Percentiles rank a stretch among this genome's conserved stretches.
Evolutionary conservation across 2,113 vertebrate genomes (phyloP).

Genomic region (Calidris pygmaea): DNA sequence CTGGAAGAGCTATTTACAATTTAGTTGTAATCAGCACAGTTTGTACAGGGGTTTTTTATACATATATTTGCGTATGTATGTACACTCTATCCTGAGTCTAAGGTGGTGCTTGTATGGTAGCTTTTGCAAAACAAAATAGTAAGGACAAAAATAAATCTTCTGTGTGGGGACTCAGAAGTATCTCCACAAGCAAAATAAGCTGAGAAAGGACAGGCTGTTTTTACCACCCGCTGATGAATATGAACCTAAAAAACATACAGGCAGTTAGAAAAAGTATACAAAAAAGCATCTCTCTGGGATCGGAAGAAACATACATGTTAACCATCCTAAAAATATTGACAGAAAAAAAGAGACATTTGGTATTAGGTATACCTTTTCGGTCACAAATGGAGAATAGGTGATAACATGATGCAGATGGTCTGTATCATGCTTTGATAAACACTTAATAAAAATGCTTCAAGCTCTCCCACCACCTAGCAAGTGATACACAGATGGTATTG

Average conservation of each 20-base stretch:
- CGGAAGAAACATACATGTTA: background rate
- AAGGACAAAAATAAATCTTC: constrained; percentile 3
- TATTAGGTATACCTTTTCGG: background rate
- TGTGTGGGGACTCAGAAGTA: background rate
- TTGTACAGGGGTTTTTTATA: background rate
- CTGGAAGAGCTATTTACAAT: background rate
- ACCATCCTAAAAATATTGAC: background rate
- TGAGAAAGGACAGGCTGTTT: background rate
- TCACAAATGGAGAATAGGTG: background rate
- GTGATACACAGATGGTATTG: background rate
- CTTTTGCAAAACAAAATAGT: background rate
- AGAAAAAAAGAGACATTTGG: background rate
- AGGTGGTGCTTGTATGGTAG: background rate
- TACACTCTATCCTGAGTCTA: background rate
- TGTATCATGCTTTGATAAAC: constrained; percentile 17
- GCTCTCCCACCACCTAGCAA: background rate
- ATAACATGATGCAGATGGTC: constrained; percentile 6
- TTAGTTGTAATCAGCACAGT: background rate
- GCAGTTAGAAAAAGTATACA: background rate
- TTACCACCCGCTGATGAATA: background rate
- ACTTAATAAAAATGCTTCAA: constrained; percentile 26
- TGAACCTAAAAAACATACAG: background rate
- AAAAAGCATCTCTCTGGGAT: background rate
- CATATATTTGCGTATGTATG: no score
- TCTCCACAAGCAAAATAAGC: background rate